These are phyloP conservation scores for Wasmannia auropunctata DNA, from an alignment of 1,140 invertebrate genomes.

Conservation along the genomic window DNA sequence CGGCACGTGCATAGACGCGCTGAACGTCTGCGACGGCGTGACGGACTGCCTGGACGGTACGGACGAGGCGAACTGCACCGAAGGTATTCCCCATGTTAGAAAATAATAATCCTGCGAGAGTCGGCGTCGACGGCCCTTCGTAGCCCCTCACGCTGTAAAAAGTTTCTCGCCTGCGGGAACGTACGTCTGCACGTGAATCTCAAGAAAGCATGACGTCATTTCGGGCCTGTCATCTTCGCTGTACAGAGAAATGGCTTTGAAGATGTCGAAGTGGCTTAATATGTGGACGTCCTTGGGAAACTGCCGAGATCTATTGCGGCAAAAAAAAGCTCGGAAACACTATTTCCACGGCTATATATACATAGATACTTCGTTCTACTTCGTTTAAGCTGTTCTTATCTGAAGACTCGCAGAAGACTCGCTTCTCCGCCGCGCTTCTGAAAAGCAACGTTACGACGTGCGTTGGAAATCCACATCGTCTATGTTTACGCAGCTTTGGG, in stretches of 20 bases:
- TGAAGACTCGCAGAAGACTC: not conserved
- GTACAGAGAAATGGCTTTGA: conserved; percentile 35
- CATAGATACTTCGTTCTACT: not conserved
- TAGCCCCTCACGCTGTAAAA: conserved; percentile 44
- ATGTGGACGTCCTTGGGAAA: conserved; percentile 25
- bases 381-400: not conserved
- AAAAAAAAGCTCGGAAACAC: not conserved
- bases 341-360: not conserved
- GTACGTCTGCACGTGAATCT: not conserved
- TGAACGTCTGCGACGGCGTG: conserved; percentile 82
- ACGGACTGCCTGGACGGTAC: conserved; percentile 83
- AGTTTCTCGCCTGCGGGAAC: conserved; percentile 13
- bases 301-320: not conserved
- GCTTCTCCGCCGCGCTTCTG: not conserved
- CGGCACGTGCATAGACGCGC: conserved; percentile 79
- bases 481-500: conserved; percentile 31
- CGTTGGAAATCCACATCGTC: not conserved
- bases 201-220: not conserved
- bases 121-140: not conserved
- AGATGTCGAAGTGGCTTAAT: not conserved
- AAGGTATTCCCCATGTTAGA: conserved; percentile 32
- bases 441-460: not conserved
- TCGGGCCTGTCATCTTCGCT: conserved; percentile 20
- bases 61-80: conserved; percentile 83
- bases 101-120: not conserved